A percentile compares a stretch with the other conserved stretches of the same genome.
phyloP scores from a whole-genome alignment of 2,888 invertebrate genomes.

The Tetramorium bicarinatum region DNA sequence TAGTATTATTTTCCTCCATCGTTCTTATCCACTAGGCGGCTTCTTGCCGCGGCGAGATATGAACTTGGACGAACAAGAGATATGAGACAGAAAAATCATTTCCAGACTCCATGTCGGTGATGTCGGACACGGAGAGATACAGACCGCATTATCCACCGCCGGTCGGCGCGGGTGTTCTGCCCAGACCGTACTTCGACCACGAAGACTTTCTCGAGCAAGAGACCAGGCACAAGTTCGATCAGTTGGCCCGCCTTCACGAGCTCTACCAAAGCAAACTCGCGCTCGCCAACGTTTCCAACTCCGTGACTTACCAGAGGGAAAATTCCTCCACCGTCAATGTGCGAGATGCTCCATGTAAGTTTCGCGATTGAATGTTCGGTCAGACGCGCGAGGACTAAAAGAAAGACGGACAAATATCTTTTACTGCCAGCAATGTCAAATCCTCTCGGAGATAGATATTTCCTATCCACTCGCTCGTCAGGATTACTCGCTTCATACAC shows the following conservation, averaged over 20 bases:
- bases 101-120: slow-evolving; percentile 87
- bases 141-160: slow-evolving; percentile 83
- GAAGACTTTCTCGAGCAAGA: slow-evolving; percentile 87
- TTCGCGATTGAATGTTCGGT: slow-evolving; percentile 39
- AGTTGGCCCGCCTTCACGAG: slow-evolving; percentile 93
- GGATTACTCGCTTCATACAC: slow-evolving; percentile 3
- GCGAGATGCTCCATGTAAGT: slow-evolving; percentile 85
- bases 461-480: neutral
- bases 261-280: slow-evolving; percentile 93
- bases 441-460: neutral
- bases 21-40: slow-evolving; percentile 35
- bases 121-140: slow-evolving; percentile 85
- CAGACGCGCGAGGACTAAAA: slow-evolving; percentile 4
- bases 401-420: slow-evolving; percentile 10
- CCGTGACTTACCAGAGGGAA: slow-evolving; percentile 88
- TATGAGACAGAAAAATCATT: slow-evolving; percentile 54
- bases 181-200: slow-evolving; percentile 85
- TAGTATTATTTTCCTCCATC: slow-evolving; percentile 8
- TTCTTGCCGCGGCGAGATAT: slow-evolving; percentile 30
- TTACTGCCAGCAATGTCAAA: slow-evolving; percentile 9
- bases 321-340: slow-evolving; percentile 83
- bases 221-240: slow-evolving; percentile 90
- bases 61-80: neutral
- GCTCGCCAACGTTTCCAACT: slow-evolving; percentile 91
- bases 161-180: slow-evolving; percentile 81